Conservation (phyloP, 2,797 vertebrate genomes). For the Adelosebastes latens region DNA sequence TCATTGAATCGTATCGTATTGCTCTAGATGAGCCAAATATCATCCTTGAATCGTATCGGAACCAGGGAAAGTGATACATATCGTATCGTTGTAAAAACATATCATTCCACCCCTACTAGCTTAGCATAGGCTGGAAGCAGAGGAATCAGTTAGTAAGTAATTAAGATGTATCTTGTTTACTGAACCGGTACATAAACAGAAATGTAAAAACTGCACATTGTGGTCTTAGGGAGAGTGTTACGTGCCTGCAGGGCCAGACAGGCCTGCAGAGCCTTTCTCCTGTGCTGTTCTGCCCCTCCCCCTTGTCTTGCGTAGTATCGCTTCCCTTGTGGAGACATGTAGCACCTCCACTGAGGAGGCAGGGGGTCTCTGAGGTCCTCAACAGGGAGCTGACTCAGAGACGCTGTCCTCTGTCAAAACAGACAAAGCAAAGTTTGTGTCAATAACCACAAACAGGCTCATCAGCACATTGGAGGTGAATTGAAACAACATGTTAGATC, state of each 20-base stretch:
- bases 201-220: not conserved
- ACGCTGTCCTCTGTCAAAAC: conserved; percentile 88
- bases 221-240: not conserved
- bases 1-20: too few species aligned
- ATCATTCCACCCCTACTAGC: not conserved
- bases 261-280: too few species aligned
- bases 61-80: too few species aligned
- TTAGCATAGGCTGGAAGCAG: not conserved
- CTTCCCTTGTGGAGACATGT: conserved; percentile 94
- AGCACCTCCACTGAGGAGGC: conserved; percentile 94
- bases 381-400: conserved; percentile 85
- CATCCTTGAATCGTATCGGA: too few species aligned
- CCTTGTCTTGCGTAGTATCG: too few species aligned
- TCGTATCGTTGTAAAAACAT: too few species aligned
- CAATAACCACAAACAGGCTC: not conserved
- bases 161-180: not conserved
- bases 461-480: not conserved
- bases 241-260: too few species aligned
- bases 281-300: too few species aligned
- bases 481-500: not conserved
- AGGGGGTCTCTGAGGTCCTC: conserved; percentile 87
- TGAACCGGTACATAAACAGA: not conserved
- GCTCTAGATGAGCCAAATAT: too few species aligned
- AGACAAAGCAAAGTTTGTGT: conserved; percentile 20
- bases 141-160: not conserved